Evolutionary conservation across 2,113 vertebrate genomes (phyloP).

Genomic region (Eupsittula cactorum): DNA sequence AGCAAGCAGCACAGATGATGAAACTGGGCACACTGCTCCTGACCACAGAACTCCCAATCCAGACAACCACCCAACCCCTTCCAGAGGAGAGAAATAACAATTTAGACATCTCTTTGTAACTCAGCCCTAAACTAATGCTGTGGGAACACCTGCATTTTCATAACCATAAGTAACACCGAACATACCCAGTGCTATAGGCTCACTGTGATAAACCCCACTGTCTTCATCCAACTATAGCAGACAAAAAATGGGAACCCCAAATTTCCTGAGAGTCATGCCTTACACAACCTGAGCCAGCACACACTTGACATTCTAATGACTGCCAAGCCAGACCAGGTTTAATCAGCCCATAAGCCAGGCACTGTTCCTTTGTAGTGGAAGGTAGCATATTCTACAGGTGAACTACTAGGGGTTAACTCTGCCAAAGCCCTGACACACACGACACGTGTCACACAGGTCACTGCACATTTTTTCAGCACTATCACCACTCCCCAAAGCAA

Average conservation of each 20-base stretch:
- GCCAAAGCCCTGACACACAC: neutral
- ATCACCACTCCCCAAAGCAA: neutral
- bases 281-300: neutral
- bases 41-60: neutral
- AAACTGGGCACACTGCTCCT: neutral
- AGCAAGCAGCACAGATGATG: neutral
- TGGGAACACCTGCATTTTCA: neutral
- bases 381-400: neutral
- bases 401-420: neutral
- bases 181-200: neutral
- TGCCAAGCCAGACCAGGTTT: neutral
- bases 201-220: neutral
- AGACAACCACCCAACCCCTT: neutral
- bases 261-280: neutral
- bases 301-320: neutral
- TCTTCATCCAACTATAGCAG: neutral
- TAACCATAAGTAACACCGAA: neutral
- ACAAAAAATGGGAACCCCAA: neutral
- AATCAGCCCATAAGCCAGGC: neutral
- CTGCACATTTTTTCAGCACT: neutral
- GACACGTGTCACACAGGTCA: neutral
- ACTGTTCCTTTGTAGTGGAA: neutral
- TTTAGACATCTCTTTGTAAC: neutral
- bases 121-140: neutral
- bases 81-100: neutral